These are phyloP conservation scores for Metaphire vulgaris DNA, from an alignment of 1,140 invertebrate species.

Conservation along the genomic window DNA sequence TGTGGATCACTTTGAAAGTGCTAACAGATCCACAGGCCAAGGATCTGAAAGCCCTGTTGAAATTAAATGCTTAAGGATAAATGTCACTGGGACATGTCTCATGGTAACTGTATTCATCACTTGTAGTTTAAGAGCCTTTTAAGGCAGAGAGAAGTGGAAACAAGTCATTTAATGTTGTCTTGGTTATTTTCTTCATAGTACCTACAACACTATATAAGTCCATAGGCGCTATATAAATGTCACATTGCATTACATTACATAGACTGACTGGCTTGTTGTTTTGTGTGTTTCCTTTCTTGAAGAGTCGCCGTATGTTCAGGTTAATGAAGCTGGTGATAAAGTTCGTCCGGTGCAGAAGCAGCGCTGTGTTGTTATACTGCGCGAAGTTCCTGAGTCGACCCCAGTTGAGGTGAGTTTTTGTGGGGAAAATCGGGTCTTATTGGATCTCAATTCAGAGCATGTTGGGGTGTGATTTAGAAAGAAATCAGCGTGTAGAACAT, in stretches of 20 bases:
- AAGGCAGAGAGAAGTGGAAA: neutral
- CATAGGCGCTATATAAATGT: neutral
- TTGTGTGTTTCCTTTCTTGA: conserved; percentile 32
- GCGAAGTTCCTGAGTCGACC: conserved; percentile 77
- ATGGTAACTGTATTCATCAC: too few relatives aligned
- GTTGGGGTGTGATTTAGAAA: too few relatives aligned
- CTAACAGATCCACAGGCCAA: too few relatives aligned
- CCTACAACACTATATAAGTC: too few relatives aligned
- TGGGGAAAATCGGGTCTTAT: too few relatives aligned
- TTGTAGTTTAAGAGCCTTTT: neutral
- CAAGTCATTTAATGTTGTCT: neutral
- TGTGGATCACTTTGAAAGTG: too few relatives aligned
- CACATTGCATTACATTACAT: neutral
- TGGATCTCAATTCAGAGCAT: too few relatives aligned
- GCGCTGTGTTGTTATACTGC: conserved; percentile 80
- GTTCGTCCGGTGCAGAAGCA: conserved; percentile 76
- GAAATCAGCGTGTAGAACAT: too few relatives aligned
- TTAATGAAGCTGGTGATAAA: conserved; percentile 79
- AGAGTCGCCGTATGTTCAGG: conserved; percentile 82
- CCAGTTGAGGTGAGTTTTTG: conserved; percentile 67
- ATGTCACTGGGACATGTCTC: too few relatives aligned
- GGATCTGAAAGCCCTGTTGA: too few relatives aligned
- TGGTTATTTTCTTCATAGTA: too few relatives aligned
- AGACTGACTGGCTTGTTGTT: neutral
- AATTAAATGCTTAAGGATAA: too few relatives aligned